phyloP scores from a whole-genome alignment of 2,797 vertebrate genomes.

The Geotrypetes seraphini region DNA sequence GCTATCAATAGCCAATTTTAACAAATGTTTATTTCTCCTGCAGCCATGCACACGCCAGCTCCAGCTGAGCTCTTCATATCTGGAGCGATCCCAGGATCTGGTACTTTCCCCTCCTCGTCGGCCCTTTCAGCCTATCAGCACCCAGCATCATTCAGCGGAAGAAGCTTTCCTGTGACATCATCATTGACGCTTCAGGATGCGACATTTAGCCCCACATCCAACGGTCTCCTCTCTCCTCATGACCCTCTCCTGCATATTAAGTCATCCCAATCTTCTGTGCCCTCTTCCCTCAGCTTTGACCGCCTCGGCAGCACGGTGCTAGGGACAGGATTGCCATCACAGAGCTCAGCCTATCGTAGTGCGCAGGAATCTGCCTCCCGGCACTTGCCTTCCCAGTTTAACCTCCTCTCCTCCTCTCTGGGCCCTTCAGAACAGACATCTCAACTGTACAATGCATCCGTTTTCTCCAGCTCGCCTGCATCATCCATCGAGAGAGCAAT shows the following conservation, averaged over 20 bases:
- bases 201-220: conserved; percentile 87
- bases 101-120: conserved; percentile 85
- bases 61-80: conserved; percentile 93
- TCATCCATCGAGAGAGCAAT: conserved; percentile 77
- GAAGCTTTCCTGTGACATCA: conserved; percentile 78
- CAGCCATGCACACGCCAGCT: conserved; percentile 90
- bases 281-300: conserved; percentile 80
- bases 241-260: conserved; percentile 88
- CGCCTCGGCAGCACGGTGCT: conserved; percentile 60
- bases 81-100: conserved; percentile 80
- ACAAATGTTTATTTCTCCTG: not conserved
- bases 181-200: conserved; percentile 85
- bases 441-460: conserved; percentile 81
- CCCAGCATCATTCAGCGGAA: conserved; percentile 83
- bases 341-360: conserved; percentile 64
- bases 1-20: too few relatives aligned
- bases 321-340: conserved; percentile 54
- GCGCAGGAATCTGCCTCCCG: conserved; percentile 75
- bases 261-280: conserved; percentile 65
- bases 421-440: conserved; percentile 62
- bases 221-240: conserved; percentile 85
- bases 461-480: conserved; percentile 72
- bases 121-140: conserved; percentile 91
- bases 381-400: conserved; percentile 80
- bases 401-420: conserved; percentile 70